Percentiles rank a stretch among this genome's conserved stretches.
phyloP scores from a whole-genome alignment of 2,113 vertebrate species.

The Halichoerus grypus region DNA sequence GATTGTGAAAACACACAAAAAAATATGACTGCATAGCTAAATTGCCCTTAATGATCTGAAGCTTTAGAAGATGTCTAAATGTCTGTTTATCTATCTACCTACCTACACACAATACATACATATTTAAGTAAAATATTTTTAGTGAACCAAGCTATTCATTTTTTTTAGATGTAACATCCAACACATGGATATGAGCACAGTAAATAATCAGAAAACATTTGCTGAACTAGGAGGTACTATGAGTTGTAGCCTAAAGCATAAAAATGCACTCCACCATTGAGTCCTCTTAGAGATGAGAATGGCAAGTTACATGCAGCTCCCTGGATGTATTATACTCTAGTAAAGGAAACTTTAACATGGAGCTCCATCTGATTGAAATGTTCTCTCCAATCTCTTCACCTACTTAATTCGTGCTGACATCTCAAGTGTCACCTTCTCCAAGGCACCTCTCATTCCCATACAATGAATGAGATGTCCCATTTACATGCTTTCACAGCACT shows the following conservation, averaged over 20 bases:
- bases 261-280: background rate
- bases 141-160: background rate
- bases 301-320: background rate
- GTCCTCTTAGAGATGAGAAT: background rate
- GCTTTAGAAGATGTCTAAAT: background rate
- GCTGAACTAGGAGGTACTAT: background rate
- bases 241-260: background rate
- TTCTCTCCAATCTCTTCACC: background rate
- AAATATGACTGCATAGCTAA: background rate
- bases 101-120: background rate
- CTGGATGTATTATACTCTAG: background rate
- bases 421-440: background rate
- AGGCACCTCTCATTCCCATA: background rate
- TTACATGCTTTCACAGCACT: background rate
- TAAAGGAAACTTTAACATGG: fast-evolving
- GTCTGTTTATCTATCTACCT: background rate
- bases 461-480: background rate
- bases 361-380: background rate
- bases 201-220: background rate
- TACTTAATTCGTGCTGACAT: background rate
- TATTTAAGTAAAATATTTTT: background rate
- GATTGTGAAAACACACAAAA: background rate
- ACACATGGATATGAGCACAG: background rate
- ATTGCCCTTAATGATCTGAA: background rate
- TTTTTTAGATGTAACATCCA: background rate